phyloP scores from a whole-genome alignment of 2,888 invertebrate genomes.

The Panzeria rudis region DNA sequence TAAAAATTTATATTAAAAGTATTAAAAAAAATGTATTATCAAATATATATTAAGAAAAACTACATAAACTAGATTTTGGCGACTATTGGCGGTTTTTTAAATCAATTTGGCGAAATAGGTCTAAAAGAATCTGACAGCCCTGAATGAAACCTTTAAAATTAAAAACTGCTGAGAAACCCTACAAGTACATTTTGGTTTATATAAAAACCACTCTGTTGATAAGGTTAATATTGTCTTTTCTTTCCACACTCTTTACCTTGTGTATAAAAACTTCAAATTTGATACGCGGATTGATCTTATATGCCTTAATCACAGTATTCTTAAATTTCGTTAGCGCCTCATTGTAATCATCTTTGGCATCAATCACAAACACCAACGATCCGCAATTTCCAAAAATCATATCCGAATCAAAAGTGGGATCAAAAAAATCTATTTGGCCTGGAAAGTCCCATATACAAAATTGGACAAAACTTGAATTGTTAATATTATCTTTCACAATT shows the following conservation, averaged over 20 bases:
- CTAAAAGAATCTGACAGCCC: too few relatives aligned
- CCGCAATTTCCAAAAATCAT: slow-evolving; percentile 98
- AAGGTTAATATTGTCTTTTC: slow-evolving; percentile 11
- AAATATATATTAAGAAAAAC: too few relatives aligned
- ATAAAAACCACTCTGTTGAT: slow-evolving; percentile 23
- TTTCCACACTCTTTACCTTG: slow-evolving; percentile 86
- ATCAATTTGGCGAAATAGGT: too few relatives aligned
- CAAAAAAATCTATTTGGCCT: slow-evolving; percentile 99
- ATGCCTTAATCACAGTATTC: slow-evolving; percentile 96
- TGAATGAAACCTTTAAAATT: not conserved
- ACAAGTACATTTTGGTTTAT: slow-evolving; percentile 21
- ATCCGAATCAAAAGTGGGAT: slow-evolving; percentile 97
- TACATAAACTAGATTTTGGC: too few relatives aligned
- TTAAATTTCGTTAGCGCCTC: slow-evolving; percentile 97
- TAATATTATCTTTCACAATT: slow-evolving; percentile 99
- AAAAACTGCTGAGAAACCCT: slow-evolving; percentile 35
- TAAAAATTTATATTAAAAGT: too few relatives aligned
- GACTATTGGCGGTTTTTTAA: too few relatives aligned
- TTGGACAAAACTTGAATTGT: slow-evolving; percentile 97
- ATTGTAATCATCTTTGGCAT: slow-evolving; percentile 99
- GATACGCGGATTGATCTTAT: slow-evolving; percentile 97
- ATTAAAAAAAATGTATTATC: too few relatives aligned
- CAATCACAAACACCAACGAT: slow-evolving; percentile 98
- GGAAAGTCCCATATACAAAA: slow-evolving; percentile 99
- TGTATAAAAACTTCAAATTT: slow-evolving; percentile 99